Evolutionary conservation across 64 coral and sea anemone genomes (phyloP).

Genomic region (Astreopora myriophthalma): DNA sequence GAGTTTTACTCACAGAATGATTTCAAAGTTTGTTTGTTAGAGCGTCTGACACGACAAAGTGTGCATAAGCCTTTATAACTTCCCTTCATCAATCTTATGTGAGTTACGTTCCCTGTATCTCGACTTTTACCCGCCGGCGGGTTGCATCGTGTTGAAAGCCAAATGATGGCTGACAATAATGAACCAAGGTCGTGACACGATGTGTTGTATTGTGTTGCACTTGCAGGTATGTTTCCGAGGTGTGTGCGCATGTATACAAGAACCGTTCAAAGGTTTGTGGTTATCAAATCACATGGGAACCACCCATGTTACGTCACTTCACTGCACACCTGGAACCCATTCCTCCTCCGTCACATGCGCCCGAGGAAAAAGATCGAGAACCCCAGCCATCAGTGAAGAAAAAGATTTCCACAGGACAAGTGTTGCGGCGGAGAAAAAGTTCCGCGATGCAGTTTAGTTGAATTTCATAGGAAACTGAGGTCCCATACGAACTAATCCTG

Average conservation of each 20-base stretch:
- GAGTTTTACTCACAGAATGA: too few species aligned
- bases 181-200: too few species aligned
- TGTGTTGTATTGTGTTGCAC: too few species aligned
- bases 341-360: background rate
- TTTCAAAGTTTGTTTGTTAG: too few species aligned
- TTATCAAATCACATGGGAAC: constrained; percentile 36
- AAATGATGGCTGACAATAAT: too few species aligned
- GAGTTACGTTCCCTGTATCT: too few species aligned
- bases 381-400: background rate
- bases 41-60: too few species aligned
- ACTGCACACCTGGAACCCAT: constrained; percentile 26
- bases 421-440: background rate
- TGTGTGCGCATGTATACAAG: constrained; percentile 30
- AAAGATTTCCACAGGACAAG: constrained; percentile 31
- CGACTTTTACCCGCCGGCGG: too few species aligned
- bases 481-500: too few species aligned
- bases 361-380: background rate
- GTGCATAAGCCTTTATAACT: too few species aligned
- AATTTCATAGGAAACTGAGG: background rate
- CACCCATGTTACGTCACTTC: constrained; percentile 20
- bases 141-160: too few species aligned
- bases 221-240: constrained; percentile 20
- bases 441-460: constrained; percentile 35
- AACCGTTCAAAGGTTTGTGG: constrained; percentile 32
- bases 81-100: too few species aligned